Evolutionary conservation across 2,797 vertebrate species (phyloP), one percentile per base, ranked within the genome.

Genomic region (Falco rusticolus): DNA sequence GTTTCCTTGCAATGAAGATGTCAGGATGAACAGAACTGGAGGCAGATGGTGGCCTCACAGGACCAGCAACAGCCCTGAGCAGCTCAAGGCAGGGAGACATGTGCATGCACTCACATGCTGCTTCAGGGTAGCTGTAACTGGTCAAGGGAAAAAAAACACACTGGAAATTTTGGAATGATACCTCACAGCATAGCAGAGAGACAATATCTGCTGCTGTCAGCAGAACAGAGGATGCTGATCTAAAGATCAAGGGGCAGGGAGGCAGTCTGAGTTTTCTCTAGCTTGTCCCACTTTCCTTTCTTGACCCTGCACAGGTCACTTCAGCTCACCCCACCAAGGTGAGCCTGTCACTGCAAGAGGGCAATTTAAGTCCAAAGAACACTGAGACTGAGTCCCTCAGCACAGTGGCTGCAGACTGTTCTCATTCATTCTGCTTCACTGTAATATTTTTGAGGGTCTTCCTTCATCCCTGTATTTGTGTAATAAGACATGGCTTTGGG

Each of bases 1-100:
- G 93, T 29, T 94, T 54, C 74, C 87, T 79, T 72, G 84, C 60
- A 28, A 91, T 63, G 72, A 92, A 95, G 66, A 92, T 26, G 41
- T 95, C 86, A 83, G 80, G 96, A 86, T 16, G 79, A 92, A 86
- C 53, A 39, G 51, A 88, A 51, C 84, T 13, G 28, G 41, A 85
- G 61, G 78, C 96, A 97, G 95, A 94, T 75, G 95, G 92, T 80
- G 33, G 78, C 74, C 70, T 87, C 26, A 3, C 43, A 96, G 87
- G 63, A 87, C 68, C 45, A 82, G 90, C 57, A 77, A 69, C 39
- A 90, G 47, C 54, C 33, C 64, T 33, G 41, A 77, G 91, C 59
- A 64, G 85, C 75, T 94, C 43, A 53, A 71, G 79, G 25, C 16
- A 43, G 45, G 74, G 10, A 69, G 4, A 11, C 18, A 20, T 8